A percentile compares a stretch with the other conserved stretches of the same genome.
Conservation (phyloP, 1,140 invertebrate genomes). For the Melitaea cinxia region DNA sequence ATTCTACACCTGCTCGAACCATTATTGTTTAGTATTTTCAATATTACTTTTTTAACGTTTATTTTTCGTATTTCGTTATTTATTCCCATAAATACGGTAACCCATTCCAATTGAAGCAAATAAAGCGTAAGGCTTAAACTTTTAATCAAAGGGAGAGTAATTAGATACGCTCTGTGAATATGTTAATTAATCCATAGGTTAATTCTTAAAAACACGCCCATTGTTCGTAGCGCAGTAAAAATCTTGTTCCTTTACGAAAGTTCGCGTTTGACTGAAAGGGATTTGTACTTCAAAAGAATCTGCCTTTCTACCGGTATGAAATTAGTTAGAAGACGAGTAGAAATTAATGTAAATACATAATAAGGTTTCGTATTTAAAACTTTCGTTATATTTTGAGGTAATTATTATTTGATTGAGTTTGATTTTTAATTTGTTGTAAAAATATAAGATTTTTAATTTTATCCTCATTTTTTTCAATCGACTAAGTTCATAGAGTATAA, state of each 20-base stretch:
- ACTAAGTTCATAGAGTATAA: too few relatives aligned
- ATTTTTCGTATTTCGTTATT: slow-evolving; percentile 28
- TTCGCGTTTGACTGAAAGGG: slow-evolving; percentile 10
- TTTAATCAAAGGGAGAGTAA: slow-evolving; percentile 77
- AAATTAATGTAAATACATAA: too few relatives aligned
- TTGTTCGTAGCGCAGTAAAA: slow-evolving; percentile 71
- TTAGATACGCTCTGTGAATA: slow-evolving; percentile 74
- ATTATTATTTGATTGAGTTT: too few relatives aligned
- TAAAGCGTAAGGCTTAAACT: slow-evolving; percentile 70
- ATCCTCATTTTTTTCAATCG: too few relatives aligned
- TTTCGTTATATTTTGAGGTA: too few relatives aligned
- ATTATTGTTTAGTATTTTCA: slow-evolving; percentile 8
- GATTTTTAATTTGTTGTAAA: too few relatives aligned
- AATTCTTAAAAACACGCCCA: slow-evolving; percentile 74
- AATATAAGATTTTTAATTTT: too few relatives aligned
- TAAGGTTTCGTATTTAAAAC: too few relatives aligned
- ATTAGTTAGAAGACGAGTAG: too few relatives aligned
- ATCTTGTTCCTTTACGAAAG: slow-evolving; percentile 46
- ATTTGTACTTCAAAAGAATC: slow-evolving; percentile 17
- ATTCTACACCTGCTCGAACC: not conserved
- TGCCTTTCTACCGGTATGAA: slow-evolving; percentile 8
- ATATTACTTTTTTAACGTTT: slow-evolving; percentile 6
- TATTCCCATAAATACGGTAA: slow-evolving; percentile 46
- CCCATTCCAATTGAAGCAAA: slow-evolving; percentile 62
- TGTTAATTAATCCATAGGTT: slow-evolving; percentile 77